Percentiles rank a stretch among this genome's conserved stretches.
Conservation (phyloP, 2,888 invertebrate genomes). For the Mesorhabditis belari region DNA sequence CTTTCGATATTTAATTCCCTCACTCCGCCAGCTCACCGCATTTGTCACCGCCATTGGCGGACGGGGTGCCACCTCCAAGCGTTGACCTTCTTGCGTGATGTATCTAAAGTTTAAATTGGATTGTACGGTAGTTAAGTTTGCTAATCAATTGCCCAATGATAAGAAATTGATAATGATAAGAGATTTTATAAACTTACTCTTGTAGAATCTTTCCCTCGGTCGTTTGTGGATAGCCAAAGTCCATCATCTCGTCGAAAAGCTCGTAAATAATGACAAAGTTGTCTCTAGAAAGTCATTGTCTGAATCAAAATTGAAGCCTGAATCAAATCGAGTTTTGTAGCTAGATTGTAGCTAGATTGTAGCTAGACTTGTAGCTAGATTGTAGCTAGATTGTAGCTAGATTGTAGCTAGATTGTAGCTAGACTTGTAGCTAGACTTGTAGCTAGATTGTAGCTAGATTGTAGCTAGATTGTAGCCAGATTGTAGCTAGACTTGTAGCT, state of each 20-base stretch:
- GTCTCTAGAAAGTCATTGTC: conserved; percentile 60
- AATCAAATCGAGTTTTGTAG: too few relatives aligned
- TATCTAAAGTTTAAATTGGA: conserved; percentile 59
- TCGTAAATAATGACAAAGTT: conserved; percentile 99
- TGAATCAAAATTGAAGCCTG: not conserved
- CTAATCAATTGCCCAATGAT: not conserved
- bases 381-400: too few relatives aligned
- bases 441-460: too few relatives aligned
- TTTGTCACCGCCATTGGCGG: conserved; percentile 98
- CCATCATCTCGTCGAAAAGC: conserved; percentile 84
- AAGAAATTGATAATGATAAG: not conserved
- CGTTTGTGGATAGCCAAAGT: conserved; percentile 78
- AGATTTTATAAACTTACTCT: conserved; percentile 24
- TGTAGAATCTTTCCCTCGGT: conserved; percentile 50
- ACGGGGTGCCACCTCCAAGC: conserved; percentile 80
- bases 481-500: too few relatives aligned
- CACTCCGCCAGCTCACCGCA: conserved; percentile 92
- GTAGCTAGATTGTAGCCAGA: too few relatives aligned
- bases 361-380: too few relatives aligned
- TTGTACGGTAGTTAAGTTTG: not conserved
- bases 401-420: too few relatives aligned
- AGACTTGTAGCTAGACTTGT: too few relatives aligned
- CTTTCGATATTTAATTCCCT: conserved; percentile 95
- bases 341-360: too few relatives aligned
- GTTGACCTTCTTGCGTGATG: conserved; percentile 96